Evolutionary conservation across 2,113 vertebrate species (phyloP), one percentile per base, ranked within the genome.

Genomic region (Platichthys flesus): DNA sequence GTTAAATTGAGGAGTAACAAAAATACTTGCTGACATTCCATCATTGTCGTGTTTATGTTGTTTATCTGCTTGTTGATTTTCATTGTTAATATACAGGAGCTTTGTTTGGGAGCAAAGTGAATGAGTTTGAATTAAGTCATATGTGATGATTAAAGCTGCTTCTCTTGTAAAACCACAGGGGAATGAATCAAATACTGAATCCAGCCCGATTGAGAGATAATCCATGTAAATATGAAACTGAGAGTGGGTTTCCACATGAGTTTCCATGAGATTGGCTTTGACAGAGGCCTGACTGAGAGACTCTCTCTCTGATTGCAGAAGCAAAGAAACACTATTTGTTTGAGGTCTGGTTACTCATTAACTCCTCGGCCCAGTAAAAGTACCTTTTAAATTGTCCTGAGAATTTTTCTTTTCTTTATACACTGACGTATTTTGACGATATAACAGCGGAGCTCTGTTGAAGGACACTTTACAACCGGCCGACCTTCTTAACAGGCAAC

Each of bases 281-380:
- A 58, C 61, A 28, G 12, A 62, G 63, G 28, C 54, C 18, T n/a
- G 37, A 24, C 60, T 58, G 51, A 51, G 68, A 71, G 59, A 74
- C 40, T 18, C 2, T 4, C 55, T 82, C 75, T 71, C 69, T 79
- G 76, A 85, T 72, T 87, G 68, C 72, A 76, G 21, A 16, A 76
- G 81, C 67, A 58, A 75, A 86, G 21, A 72, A 81, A 49, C 9
- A 31, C 8, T 1, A 23, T 76, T 65, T 92, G 85, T 93, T 92
- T 92, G 85, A 78, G 40, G 18, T 85, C 15, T 80, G 61, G 90
- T 87, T 77, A 89, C 74, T 91, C 12, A 93, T 93, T 94, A 84
- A 92, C 83, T 12, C 0, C 51, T 18, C 12, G 20, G 40, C 2
- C 23, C n/a, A 56, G 62, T 47, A 35, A 66, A 81, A 76, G 85